phyloP scores from a whole-genome alignment of 2,888 invertebrate species.

The Calameuta idolon region DNA sequence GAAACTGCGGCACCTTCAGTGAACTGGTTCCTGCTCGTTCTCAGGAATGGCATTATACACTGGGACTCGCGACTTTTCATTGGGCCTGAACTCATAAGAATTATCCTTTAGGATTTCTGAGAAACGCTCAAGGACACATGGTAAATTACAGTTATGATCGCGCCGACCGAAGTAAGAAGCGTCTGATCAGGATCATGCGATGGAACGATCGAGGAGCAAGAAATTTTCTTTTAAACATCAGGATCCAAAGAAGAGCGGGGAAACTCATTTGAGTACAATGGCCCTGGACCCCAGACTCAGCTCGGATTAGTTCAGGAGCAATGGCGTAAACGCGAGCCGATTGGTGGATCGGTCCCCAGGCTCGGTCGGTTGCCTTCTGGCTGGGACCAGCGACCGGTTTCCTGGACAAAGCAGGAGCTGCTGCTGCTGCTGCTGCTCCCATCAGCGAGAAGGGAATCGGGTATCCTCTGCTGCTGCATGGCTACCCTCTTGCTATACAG shows the following conservation, averaged over 20 bases:
- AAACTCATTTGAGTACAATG: constrained; percentile 1
- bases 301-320: constrained; percentile 10
- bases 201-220: neutral
- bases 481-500: neutral
- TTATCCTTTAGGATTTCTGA: neutral
- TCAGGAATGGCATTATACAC: neutral
- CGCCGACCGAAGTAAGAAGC: too few relatives aligned
- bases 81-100: neutral
- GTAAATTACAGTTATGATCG: neutral
- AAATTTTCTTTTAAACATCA: neutral
- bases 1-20: constrained; percentile 43
- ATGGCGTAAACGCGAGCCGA: constrained; percentile 22
- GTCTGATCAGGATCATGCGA: neutral
- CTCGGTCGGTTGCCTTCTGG: constrained; percentile 25
- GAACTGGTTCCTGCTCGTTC: neutral
- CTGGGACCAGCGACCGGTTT: constrained; percentile 42
- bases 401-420: constrained; percentile 46
- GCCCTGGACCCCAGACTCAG: neutral
- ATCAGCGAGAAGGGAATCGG: constrained; percentile 36
- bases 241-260: neutral
- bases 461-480: constrained; percentile 39
- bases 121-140: neutral
- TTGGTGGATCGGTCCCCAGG: constrained; percentile 38
- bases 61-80: neutral
- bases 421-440: constrained; percentile 9